Base-by-base conservation (phyloP, 1,140 invertebrate species). In the Eumeta japonica region DNA sequence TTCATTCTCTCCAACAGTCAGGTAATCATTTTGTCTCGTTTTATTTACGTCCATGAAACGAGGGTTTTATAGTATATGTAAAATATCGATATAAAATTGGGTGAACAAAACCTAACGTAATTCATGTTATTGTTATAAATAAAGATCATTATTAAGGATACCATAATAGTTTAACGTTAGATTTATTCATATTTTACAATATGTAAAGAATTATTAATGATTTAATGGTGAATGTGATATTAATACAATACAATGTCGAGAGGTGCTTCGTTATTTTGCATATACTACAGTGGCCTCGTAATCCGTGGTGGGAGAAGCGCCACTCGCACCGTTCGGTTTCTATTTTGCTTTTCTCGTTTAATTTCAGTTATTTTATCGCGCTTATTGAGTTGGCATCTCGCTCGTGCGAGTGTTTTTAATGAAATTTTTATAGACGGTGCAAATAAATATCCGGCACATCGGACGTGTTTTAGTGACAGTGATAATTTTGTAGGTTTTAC, bases 261-360 rank as follows among this genome's bases (percentile, higher is more conserved):
- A 50, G 56, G 60, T 52, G 47, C 70, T 61, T 66, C 41, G 33
- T 31, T 20, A 28, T 55, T 53, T 64, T 43, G 35, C 51, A 36
- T 64, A 41, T 49, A 51, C 65, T 70, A 55, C 39, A 48, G n/a
- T 68, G 68, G 62, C 68, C 68, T 70, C 65, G 65, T 70, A 73
- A 65, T 58, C 60, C 46, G 62, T 58, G 62, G 61, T 58, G 68
- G 65, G 63, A 61, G 65, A 52, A 62, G 55, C 53, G 55, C 62
- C 62, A 58, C 56, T 62, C 57, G 57, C 55, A 56, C 53, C 49
- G 43, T 57, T 59, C 63, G 62, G 65, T 67, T 73, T 73, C 68
- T 73, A 73, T 73, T 73, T 73, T 70, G 65, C 62, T 66, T 73
- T 73, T 73, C 66, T 64, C 57, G 48, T 61, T 61, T 35, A 32